Evolutionary conservation across 1,140 invertebrate species (phyloP).

Genomic region (Cotesia chilonis): DNA sequence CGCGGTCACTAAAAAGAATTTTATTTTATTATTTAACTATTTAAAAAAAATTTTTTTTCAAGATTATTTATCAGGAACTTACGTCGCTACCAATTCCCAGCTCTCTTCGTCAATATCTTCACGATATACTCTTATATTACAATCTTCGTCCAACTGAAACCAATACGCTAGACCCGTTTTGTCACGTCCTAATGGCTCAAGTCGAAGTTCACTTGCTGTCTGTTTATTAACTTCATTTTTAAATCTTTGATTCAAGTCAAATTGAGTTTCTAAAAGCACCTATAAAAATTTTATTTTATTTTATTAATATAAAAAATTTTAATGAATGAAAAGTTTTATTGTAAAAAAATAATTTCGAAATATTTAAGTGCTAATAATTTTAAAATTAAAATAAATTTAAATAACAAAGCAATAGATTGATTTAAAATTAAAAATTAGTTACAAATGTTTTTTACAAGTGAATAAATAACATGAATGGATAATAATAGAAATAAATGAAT

Average conservation of each 20-base stretch:
- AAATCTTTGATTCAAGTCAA: constrained; percentile 93
- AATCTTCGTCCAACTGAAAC: constrained; percentile 88
- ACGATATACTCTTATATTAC: constrained; percentile 89
- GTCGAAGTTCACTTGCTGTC: constrained; percentile 79
- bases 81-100: constrained; percentile 92
- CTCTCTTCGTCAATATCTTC: constrained; percentile 96
- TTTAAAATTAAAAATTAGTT: too few relatives aligned
- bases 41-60: constrained; percentile 13
- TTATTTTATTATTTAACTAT: constrained; percentile 12
- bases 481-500: too few relatives aligned
- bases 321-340: neutral
- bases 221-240: constrained; percentile 89
- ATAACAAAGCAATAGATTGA: too few relatives aligned
- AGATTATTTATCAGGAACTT: constrained; percentile 46
- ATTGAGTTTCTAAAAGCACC: constrained; percentile 92
- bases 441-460: too few relatives aligned
- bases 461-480: too few relatives aligned
- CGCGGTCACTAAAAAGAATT: constrained; percentile 69
- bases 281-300: constrained; percentile 60
- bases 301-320: constrained; percentile 9
- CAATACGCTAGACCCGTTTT: constrained; percentile 90
- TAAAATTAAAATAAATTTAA: too few relatives aligned
- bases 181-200: constrained; percentile 89
- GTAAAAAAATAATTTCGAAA: too few relatives aligned
- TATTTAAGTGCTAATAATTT: too few relatives aligned